Evolutionary conservation across 2,888 invertebrate genomes (phyloP).

Genomic region (Caenorhabditis parvicauda): DNA sequence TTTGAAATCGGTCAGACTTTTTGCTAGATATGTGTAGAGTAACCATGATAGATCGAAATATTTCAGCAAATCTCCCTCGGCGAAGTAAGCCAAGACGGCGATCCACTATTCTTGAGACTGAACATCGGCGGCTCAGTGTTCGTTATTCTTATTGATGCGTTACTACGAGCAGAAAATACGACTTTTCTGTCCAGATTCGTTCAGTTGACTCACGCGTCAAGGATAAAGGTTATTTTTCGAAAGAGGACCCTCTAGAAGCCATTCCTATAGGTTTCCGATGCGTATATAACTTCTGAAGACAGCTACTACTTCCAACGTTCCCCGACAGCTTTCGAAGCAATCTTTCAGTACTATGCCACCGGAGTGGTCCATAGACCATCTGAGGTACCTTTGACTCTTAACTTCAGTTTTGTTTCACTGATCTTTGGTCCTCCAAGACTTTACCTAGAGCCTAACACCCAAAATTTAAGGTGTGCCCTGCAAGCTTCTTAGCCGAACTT

Average conservation of each 20-base stretch:
- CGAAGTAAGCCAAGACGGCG: conserved; percentile 33
- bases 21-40: no score
- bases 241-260: conserved; percentile 2
- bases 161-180: conserved; percentile 54
- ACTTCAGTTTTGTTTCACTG: not conserved
- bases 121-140: conserved; percentile 60
- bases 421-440: not conserved
- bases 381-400: conserved; percentile 31
- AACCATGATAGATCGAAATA: no score
- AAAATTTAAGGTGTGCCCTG: conserved; percentile 52
- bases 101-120: conserved; percentile 50
- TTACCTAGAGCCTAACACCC: not conserved
- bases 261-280: conserved; percentile 52
- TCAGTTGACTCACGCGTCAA: conserved; percentile 54
- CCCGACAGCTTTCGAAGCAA: conserved; percentile 54
- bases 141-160: conserved; percentile 53
- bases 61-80: conserved; percentile 36
- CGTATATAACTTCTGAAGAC: conserved; percentile 54
- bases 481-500: conserved; percentile 56
- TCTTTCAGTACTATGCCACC: conserved; percentile 60
- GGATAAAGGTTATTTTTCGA: conserved; percentile 43
- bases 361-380: conserved; percentile 61
- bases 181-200: conserved; percentile 59
- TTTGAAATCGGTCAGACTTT: no score
- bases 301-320: conserved; percentile 60